Evolutionary conservation across 2,113 vertebrate species (phyloP).

Genomic region (Pheucticus melanocephalus): DNA sequence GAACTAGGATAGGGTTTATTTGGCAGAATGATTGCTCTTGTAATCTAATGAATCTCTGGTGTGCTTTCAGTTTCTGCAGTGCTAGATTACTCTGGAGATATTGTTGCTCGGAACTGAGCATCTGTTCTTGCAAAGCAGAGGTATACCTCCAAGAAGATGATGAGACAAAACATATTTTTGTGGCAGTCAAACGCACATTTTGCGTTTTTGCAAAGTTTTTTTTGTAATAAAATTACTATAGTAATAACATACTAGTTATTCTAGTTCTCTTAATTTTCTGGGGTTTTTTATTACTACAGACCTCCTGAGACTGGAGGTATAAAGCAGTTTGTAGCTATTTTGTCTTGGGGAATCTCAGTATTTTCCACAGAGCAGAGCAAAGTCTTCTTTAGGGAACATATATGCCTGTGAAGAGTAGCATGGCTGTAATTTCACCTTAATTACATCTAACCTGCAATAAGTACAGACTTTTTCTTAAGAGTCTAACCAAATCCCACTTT

Average conservation of each 20-base stretch:
- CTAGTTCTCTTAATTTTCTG: background rate
- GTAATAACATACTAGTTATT: background rate
- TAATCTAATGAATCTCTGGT: background rate
- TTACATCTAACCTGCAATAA: background rate
- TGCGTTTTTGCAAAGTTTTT: background rate
- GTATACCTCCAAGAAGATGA: background rate
- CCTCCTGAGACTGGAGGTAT: background rate
- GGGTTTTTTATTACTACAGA: background rate
- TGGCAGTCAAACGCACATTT: background rate
- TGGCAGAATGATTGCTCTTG: background rate
- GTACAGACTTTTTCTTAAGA: background rate
- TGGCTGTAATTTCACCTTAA: background rate
- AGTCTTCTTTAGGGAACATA: background rate
- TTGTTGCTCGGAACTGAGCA: background rate
- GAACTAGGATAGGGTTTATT: background rate
- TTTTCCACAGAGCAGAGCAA: background rate
- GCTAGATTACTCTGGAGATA: background rate
- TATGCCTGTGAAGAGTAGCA: background rate
- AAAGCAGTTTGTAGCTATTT: background rate
- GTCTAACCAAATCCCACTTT: background rate
- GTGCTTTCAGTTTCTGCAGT: background rate
- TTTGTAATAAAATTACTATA: background rate
- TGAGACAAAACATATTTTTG: background rate
- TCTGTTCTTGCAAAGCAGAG: background rate
- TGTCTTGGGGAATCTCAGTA: background rate